Evolutionary conservation across 2,888 invertebrate species (phyloP).

Genomic region (Pyrochroa serraticornis): DNA sequence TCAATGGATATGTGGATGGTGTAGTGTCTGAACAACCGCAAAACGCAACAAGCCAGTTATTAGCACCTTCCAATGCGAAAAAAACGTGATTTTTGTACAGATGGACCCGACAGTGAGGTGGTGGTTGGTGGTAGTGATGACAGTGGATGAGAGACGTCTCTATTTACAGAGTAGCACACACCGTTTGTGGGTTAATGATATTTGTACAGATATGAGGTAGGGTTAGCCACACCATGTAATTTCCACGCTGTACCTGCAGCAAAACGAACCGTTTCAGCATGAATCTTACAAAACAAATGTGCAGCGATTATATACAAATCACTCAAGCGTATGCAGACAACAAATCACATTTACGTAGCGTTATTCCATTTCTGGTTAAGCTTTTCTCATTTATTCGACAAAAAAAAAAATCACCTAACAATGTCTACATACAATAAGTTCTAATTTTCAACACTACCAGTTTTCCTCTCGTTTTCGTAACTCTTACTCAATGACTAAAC

Average conservation of each 20-base stretch:
- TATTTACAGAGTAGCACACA: constrained; percentile 27
- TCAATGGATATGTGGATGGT: neutral
- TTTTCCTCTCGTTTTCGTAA: too few species aligned
- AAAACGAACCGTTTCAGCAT: constrained; percentile 5
- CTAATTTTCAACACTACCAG: too few species aligned
- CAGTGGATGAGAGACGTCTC: constrained; percentile 14
- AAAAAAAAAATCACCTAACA: too few species aligned
- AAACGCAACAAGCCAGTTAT: constrained; percentile 21
- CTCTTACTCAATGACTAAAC: too few species aligned
- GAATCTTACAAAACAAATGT: too few species aligned
- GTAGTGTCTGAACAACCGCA: constrained; percentile 7
- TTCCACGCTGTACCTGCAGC: constrained; percentile 32
- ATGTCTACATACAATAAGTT: too few species aligned
- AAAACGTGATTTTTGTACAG: constrained; percentile 6
- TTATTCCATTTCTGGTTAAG: too few species aligned
- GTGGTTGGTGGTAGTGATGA: neutral
- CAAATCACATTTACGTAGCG: too few species aligned
- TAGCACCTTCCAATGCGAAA: constrained; percentile 21
- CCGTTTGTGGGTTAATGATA: constrained; percentile 18
- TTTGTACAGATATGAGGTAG: constrained; percentile 28
- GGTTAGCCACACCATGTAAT: constrained; percentile 54
- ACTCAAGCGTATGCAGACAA: too few species aligned
- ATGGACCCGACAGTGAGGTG: neutral
- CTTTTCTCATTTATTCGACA: too few species aligned
- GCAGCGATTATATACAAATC: too few species aligned